Conservation (phyloP, 2,888 invertebrate genomes). For the Hypena proboscidalis region DNA sequence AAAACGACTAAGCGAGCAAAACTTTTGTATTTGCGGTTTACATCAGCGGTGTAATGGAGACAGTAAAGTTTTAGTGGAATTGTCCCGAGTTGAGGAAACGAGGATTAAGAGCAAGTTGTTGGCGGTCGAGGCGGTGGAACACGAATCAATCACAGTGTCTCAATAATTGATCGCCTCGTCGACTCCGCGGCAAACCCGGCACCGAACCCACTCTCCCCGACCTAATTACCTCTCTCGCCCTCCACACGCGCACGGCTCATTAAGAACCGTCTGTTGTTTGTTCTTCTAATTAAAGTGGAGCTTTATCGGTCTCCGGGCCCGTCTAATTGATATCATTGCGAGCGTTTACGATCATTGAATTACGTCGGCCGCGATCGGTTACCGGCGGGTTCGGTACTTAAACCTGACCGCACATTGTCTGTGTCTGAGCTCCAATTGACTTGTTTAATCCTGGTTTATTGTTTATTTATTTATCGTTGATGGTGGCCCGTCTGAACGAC, state of each 20-base stretch:
- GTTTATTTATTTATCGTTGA: constrained; percentile 82
- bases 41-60: constrained; percentile 16
- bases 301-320: constrained; percentile 79
- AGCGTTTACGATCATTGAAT: constrained; percentile 84
- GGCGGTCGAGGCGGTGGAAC: constrained; percentile 24
- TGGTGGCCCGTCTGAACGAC: constrained; percentile 43
- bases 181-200: constrained; percentile 52
- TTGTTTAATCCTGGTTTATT: constrained; percentile 81
- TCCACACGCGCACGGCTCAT: constrained; percentile 81
- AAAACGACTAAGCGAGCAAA: constrained; percentile 9
- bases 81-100: constrained; percentile 39
- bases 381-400: constrained; percentile 75
- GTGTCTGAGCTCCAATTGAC: constrained; percentile 74
- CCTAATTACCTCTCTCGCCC: constrained; percentile 80
- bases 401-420: constrained; percentile 82
- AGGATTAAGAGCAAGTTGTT: constrained; percentile 53
- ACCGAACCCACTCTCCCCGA: constrained; percentile 60
- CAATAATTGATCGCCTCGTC: constrained; percentile 77
- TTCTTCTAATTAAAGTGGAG: constrained; percentile 84
- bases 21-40: constrained; percentile 26
- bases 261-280: constrained; percentile 83
- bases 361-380: constrained; percentile 77
- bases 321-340: constrained; percentile 84
- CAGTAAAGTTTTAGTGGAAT: constrained; percentile 43
- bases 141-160: constrained; percentile 76